phyloP scores from a whole-genome alignment of 2,113 vertebrate genomes.

The Trogon surrucura region DNA sequence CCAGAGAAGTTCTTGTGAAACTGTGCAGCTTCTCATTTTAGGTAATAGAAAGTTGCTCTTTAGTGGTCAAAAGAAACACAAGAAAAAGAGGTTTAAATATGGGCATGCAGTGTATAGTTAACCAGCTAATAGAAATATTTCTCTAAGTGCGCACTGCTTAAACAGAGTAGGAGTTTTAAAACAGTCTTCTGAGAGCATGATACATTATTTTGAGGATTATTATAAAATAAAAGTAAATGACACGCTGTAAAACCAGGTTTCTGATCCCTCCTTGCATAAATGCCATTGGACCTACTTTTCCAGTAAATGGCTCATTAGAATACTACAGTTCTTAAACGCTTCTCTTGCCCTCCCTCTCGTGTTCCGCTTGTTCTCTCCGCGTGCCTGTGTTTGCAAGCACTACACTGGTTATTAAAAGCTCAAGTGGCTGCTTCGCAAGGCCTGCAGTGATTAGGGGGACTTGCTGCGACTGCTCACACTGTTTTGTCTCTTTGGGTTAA shows the following conservation, averaged over 20 bases:
- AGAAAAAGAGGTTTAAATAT: neutral
- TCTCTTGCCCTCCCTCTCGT: neutral
- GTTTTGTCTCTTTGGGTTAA: neutral
- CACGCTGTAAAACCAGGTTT: neutral
- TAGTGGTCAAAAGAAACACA: neutral
- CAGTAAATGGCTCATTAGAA: neutral
- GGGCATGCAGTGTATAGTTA: neutral
- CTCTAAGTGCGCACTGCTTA: neutral
- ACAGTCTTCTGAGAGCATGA: neutral
- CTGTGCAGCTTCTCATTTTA: neutral
- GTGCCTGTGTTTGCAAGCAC: neutral
- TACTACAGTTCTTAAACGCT: neutral
- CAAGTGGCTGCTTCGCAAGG: neutral
- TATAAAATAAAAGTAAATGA: neutral
- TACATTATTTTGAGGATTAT: neutral
- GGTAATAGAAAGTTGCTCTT: neutral
- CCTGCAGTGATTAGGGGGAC: neutral
- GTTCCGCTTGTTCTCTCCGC: neutral
- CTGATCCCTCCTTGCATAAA: neutral
- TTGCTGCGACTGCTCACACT: neutral
- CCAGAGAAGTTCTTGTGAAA: neutral
- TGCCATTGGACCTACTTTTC: neutral
- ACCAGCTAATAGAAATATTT: neutral
- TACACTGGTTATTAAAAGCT: neutral
- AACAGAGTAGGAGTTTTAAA: neutral